These are phyloP conservation scores for Diploptera punctata DNA, from an alignment of 2,888 invertebrate genomes.

Conservation along the genomic window DNA sequence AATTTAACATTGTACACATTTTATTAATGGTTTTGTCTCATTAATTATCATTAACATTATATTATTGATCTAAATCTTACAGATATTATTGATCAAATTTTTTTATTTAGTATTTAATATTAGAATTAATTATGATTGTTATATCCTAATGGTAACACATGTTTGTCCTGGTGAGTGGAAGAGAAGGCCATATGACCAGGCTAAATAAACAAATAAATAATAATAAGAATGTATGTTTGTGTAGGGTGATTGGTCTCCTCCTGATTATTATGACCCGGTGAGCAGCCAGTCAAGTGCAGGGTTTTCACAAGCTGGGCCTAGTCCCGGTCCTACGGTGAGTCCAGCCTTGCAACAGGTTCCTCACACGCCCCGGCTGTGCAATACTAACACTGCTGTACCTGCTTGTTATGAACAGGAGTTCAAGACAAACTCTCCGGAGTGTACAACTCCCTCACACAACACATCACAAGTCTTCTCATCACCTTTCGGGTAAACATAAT, in stretches of 20 bases:
- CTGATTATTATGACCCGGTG: constrained; percentile 57
- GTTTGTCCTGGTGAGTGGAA: too few relatives aligned
- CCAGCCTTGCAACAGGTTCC: constrained; percentile 30
- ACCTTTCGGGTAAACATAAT: background rate
- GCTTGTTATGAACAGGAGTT: constrained; percentile 32
- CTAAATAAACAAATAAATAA: too few relatives aligned
- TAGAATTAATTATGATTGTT: too few relatives aligned
- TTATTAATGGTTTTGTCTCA: too few relatives aligned
- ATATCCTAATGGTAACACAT: too few relatives aligned
- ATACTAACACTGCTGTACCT: background rate
- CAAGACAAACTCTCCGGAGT: constrained; percentile 30
- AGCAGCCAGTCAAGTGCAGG: constrained; percentile 53
- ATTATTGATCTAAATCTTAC: too few relatives aligned
- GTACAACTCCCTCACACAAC: background rate
- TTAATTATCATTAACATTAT: too few relatives aligned
- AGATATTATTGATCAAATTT: too few relatives aligned
- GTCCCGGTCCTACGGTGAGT: constrained; percentile 48
- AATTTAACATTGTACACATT: too few relatives aligned
- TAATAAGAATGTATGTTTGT: too few relatives aligned
- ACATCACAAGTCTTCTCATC: constrained; percentile 15
- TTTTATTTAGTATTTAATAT: too few relatives aligned
- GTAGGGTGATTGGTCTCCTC: constrained; percentile 38
- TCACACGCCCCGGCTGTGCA: background rate
- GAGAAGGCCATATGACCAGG: too few relatives aligned
- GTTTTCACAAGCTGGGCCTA: constrained; percentile 48